Evolutionary conservation across 2,797 vertebrate genomes (phyloP).

Genomic region (Alcedo quadribrachys): DNA sequence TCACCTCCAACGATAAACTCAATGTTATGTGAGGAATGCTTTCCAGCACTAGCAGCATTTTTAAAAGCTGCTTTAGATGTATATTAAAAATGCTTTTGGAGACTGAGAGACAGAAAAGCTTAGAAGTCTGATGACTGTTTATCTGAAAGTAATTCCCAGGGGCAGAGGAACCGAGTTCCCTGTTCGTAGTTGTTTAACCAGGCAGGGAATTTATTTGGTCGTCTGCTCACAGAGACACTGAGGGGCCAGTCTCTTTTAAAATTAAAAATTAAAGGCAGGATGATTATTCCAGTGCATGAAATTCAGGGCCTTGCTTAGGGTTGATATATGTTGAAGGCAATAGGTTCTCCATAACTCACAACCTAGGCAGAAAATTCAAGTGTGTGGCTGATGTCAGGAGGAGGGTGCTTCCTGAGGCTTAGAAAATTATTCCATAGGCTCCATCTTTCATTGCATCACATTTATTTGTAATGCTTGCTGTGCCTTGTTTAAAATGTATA

Average conservation of each 20-base stretch:
- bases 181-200: not conserved
- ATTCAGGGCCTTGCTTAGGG: not conserved
- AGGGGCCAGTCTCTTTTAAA: not conserved
- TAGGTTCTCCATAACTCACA: accelerated
- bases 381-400: not conserved
- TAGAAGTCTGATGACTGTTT: slow-evolving; percentile 42
- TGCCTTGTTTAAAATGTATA: not conserved
- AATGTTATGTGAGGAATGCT: not conserved
- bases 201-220: slow-evolving; percentile 9
- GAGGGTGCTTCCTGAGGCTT: not conserved
- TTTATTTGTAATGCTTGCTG: not conserved
- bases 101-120: slow-evolving; percentile 53
- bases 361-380: not conserved
- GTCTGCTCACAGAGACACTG: not conserved
- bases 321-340: not conserved
- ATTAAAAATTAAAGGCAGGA: not conserved
- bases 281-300: not conserved
- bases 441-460: not conserved
- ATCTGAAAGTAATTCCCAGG: slow-evolving; percentile 27
- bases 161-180: not conserved
- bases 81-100: slow-evolving; percentile 66
- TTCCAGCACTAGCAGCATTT: not conserved
- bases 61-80: slow-evolving; percentile 46
- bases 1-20: not conserved
- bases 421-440: not conserved